These are phyloP conservation scores for Tethya wilhelma DNA, from an alignment of 37 sponge, comb jelly and placozoan species.

Conservation along the genomic window DNA sequence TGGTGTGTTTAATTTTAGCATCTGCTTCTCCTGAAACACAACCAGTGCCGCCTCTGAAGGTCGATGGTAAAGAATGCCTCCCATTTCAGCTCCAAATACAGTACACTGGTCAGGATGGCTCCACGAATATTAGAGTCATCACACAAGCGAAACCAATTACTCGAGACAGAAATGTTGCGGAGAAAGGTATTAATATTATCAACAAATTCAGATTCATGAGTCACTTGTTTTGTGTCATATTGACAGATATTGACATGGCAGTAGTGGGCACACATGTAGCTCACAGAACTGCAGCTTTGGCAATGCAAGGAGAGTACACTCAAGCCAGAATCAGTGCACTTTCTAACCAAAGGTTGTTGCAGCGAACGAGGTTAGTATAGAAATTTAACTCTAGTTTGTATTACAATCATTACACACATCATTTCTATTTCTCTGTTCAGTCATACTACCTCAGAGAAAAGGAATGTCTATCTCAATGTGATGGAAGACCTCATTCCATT, in stretches of 20 bases:
- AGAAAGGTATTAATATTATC: slow-evolving; percentile 49
- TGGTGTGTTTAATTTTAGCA: not conserved
- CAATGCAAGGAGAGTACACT: slow-evolving; percentile 85
- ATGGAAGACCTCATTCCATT: slow-evolving; percentile 62
- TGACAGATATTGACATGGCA: slow-evolving; percentile 55
- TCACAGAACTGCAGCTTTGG: slow-evolving; percentile 69
- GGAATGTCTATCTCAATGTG: slow-evolving; percentile 36
- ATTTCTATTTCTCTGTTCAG: slow-evolving; percentile 9
- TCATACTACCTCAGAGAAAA: slow-evolving; percentile 4
- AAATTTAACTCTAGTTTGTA: slow-evolving; percentile 1
- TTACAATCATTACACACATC: not conserved
- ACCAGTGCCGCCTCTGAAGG: slow-evolving; percentile 41
- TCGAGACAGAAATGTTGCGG: slow-evolving; percentile 74
- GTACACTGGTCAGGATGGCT: slow-evolving; percentile 78
- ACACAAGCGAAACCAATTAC: slow-evolving; percentile 83
- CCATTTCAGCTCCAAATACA: slow-evolving; percentile 90
- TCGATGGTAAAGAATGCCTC: slow-evolving; percentile 72
- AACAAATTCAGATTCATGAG: not conserved
- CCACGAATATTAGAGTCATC: slow-evolving; percentile 70
- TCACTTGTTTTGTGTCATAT: not conserved
- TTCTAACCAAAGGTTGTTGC: slow-evolving; percentile 64
- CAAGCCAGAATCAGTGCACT: slow-evolving; percentile 65
- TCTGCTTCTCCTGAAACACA: not conserved
- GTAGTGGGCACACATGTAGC: slow-evolving; percentile 80
- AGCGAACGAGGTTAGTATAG: slow-evolving; percentile 56